Base-by-base conservation (phyloP, 2,888 invertebrate species). In the Odontocolon sp. region DNA sequence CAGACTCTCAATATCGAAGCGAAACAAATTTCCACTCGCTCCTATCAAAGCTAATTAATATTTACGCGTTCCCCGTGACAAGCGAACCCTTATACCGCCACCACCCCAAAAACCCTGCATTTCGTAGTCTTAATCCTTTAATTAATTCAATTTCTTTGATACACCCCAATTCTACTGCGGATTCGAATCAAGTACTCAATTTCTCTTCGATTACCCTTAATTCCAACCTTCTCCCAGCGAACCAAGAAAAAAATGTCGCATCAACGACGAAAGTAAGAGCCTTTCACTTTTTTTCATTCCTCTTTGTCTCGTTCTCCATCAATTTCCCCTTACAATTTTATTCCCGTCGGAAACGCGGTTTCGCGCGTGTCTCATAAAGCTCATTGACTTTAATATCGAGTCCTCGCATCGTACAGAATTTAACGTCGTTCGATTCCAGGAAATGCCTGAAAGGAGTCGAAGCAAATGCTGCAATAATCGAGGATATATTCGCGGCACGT, bases 401-500 rank as follows among this genome's bases (percentile, higher is more conserved):
- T 63, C 57, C 21, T 54, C 33, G 47, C 54, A 56, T 61, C 56
- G 68, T 45, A 14, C 11, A 5, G 57, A 57, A 28, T 40, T 18
- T 28, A 54, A 40, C 31, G 31, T 8, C 18, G n/a, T 42, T 11
- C 54, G 11, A 38, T 11, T 47, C 14, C 45, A 36, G 42, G 16
- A 33, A 45, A 23, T 47, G n/a, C 33, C 14, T 23, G 14, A 23
- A 14, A 21, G 57, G 56, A 31, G 11, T 36, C 5, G 16, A 66
- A 40, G 61, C 47, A 38, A 77, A 68, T 36, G 63, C 52, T 72
- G 45, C 59, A 63, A 72, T 72, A 68, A 70, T 74, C 70, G 47
- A 26, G 47, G 36, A 70, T 72, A 73, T 77, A 88, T 88, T 86
- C 88, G 77, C 54, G 67, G 84, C 87, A 88, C 88, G 87, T 88